A percentile compares a stretch with the other conserved stretches of the same genome.
phyloP scores from a whole-genome alignment of 2,113 vertebrate genomes.

The Pygoscelis adeliae region DNA sequence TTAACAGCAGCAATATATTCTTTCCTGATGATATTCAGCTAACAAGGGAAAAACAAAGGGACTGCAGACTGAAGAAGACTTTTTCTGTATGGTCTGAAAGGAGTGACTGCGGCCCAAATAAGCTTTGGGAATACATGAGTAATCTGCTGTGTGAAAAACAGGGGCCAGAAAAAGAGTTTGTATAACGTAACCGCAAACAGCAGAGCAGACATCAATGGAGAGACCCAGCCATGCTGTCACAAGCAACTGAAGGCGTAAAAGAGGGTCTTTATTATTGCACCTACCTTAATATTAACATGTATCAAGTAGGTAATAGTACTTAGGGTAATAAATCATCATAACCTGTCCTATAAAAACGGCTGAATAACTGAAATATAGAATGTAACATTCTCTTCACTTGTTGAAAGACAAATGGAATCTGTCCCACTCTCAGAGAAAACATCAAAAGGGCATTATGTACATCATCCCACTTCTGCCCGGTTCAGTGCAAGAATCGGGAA shows the following conservation, averaged over 20 bases:
- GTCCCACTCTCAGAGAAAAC: background rate
- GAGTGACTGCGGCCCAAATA: background rate
- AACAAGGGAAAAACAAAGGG: background rate
- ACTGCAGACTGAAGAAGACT: background rate
- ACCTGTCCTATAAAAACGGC: background rate
- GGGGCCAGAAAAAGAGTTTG: background rate
- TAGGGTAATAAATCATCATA: background rate
- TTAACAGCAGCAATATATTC: background rate
- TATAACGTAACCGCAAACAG: background rate
- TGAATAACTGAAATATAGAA: background rate
- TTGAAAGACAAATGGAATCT: slow-evolving; percentile 1
- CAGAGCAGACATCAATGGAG: background rate
- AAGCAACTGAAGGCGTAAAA: background rate
- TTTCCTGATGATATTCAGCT: background rate
- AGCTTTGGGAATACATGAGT: background rate
- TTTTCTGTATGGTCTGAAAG: background rate
- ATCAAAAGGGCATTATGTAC: background rate
- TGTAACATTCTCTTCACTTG: background rate
- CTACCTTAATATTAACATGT: background rate
- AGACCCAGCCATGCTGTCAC: background rate
- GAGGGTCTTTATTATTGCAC: background rate
- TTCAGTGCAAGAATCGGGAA: background rate
- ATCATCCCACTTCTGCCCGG: background rate
- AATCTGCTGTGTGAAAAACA: background rate
- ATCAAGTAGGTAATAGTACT: background rate